These are phyloP conservation scores for Cydia strobilella DNA, from an alignment of 1,140 invertebrate genomes.

Conservation along the genomic window DNA sequence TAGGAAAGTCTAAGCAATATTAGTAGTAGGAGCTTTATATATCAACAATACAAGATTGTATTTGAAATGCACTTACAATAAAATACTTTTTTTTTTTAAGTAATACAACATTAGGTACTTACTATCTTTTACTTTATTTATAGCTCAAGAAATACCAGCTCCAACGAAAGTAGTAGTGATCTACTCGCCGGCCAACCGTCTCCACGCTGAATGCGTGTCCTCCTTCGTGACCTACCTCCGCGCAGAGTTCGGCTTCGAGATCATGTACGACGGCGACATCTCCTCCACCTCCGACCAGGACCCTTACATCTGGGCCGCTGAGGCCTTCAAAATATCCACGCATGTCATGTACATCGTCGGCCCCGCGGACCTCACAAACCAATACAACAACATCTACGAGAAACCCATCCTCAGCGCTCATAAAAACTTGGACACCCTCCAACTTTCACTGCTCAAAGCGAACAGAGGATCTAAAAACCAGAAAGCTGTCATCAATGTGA, in stretches of 20 bases:
- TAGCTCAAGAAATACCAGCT: slow-evolving; percentile 55
- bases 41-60: too few relatives aligned
- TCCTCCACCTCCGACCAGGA: slow-evolving; percentile 58
- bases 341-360: slow-evolving; percentile 69
- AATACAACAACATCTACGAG: slow-evolving; percentile 69
- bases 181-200: slow-evolving; percentile 60
- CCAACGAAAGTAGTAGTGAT: slow-evolving; percentile 67
- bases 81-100: too few relatives aligned
- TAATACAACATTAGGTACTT: too few relatives aligned
- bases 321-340: slow-evolving; percentile 54
- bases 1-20: too few relatives aligned
- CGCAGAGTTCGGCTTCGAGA: slow-evolving; percentile 61
- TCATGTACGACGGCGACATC: slow-evolving; percentile 70
- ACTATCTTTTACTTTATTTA: slow-evolving; percentile 12
- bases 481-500: slow-evolving; percentile 63
- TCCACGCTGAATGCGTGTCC: slow-evolving; percentile 66
- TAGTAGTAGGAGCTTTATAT: too few relatives aligned
- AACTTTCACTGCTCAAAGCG: slow-evolving; percentile 53
- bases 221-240: slow-evolving; percentile 64
- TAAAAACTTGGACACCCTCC: slow-evolving; percentile 54
- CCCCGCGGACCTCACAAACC: slow-evolving; percentile 56
- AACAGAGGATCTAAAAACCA: slow-evolving; percentile 40
- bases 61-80: too few relatives aligned
- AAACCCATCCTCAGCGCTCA: slow-evolving; percentile 63
- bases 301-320: slow-evolving; percentile 65